Percentiles rank a stretch among this genome's conserved stretches.
Evolutionary conservation across 2,888 invertebrate genomes (phyloP).

Genomic region (Ctena decussata): DNA sequence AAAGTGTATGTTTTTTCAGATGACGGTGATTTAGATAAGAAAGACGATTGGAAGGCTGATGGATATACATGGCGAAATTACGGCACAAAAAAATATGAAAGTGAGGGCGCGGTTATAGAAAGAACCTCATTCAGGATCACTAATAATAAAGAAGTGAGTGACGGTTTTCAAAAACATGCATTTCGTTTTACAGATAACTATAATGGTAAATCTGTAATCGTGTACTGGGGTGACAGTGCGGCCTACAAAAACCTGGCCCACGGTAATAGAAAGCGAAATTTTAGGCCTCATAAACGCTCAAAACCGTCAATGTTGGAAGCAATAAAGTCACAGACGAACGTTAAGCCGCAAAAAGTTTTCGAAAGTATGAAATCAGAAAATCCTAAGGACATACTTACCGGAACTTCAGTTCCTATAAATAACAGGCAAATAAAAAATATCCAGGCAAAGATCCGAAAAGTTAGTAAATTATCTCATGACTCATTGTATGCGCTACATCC

Average conservation of each 20-base stretch:
- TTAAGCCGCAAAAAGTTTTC: neutral
- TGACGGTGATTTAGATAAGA: conserved; percentile 14
- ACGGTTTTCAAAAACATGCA: neutral
- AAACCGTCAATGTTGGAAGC: conserved; percentile 12
- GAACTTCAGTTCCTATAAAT: conserved; percentile 15
- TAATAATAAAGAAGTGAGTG: neutral
- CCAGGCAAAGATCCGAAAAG: neutral
- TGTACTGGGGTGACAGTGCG: conserved; percentile 8
- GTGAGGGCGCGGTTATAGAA: neutral
- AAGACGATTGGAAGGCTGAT: conserved; percentile 47
- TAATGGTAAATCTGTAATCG: conserved; percentile 15
- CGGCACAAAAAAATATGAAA: conserved; percentile 14
- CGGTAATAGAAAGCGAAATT: conserved; percentile 19
- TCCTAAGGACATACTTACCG: neutral
- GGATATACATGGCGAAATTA: conserved; percentile 44
- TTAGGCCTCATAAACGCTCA: conserved; percentile 1
- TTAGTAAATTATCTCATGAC: conserved; percentile 30
- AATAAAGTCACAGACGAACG: neutral
- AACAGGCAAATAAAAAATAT: conserved; percentile 22
- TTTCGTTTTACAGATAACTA: conserved; percentile 13
- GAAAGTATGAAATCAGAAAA: neutral
- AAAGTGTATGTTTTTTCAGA: conserved; percentile 19
- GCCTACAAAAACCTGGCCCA: conserved; percentile 13
- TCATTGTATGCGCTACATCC: conserved; percentile 32
- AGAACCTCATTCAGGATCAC: neutral